Base-by-base conservation (phyloP, 2,888 invertebrate species). In the Patella pellucida region DNA sequence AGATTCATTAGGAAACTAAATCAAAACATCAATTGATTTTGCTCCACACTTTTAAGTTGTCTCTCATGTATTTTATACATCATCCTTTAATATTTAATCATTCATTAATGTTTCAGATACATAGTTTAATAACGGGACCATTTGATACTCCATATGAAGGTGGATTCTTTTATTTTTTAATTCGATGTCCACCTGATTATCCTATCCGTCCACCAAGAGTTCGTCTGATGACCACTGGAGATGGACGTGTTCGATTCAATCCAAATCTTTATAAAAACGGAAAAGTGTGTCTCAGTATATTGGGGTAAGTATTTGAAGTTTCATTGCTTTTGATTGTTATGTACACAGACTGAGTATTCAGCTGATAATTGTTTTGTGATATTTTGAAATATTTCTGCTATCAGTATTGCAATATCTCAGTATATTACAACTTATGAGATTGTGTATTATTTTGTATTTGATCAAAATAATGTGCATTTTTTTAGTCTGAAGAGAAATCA, bases 61-160 rank as follows among this genome's bases (percentile, higher is more conserved):
- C 41, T 41, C 41, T 7, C 41, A 9, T 41, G 31, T 9, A 27
- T 41, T 41, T 41, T 41, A 41, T 41, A 3, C 9, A 62, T 62
- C n/a, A 19, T 56, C n/a, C 16, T 56, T 56, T 16, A 56, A n/a
- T 56, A 2, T 56, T 27, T 51, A 41, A 41, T 31, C 51, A 51
- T 52, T 9, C 11, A 51, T 52, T 77, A 75, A 52, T 31, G 27
- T 81, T 82, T 15, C 82, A 90, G 91, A 88, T 93, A 62, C 93
- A 93, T 88, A 93, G 93, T 0, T 86, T 93, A 50, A 92, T 93
- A 73, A 92, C 92, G 11, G 93, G 93, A 15, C 92, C 92, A 52
- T 92, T 93, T 87, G 93, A 93, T 82, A 94, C 94, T 7, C 94
- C 94, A 2, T 94, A 94, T 82, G 93, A 93, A 86, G 92, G 92